Base-by-base conservation (phyloP, 2,888 invertebrate species). In the Crocallis elinguaria region DNA sequence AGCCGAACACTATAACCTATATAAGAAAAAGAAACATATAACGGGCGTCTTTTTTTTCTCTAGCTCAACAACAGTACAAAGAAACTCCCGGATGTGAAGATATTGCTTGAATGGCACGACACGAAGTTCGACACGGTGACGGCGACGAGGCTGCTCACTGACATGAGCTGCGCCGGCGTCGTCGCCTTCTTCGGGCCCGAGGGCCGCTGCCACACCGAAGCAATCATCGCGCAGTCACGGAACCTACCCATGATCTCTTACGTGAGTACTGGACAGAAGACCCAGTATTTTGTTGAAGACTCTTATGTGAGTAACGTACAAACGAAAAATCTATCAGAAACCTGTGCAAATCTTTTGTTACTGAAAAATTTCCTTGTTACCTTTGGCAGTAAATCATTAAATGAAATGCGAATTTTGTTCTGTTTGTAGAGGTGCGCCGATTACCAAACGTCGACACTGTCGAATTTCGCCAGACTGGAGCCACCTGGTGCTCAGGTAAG, bases 221-320 rank as follows among this genome's bases (percentile, higher is more conserved):
- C 98, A 45, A 96, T 97, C 71, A 95, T 99, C 45, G 96, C 98
- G 16, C 97, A 98, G 79, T 96, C 98, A 36, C 94, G 96, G 82
- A 98, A 98, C 92, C 94, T 98, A 77, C 98, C 98, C 53, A 98
- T 99, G 97, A 97, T 99, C 84, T 97, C 98, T 79, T 98, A 98
- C 88, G 98, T 98, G 90, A 96, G 98, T 50, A 29, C 29, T 27
- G 9, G 3, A 23, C 23, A 8, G 23, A 6, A 6, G 23, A 8
- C 6, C 23, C 23, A n/a, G 25, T n/a, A n/a, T n/a, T n/a, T n/a
- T n/a, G n/a, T n/a, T n/a, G n/a, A n/a, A n/a, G n/a, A n/a, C n/a
- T n/a, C n/a, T n/a, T n/a, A n/a, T n/a, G n/a, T n/a, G n/a, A n/a
- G n/a, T n/a, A n/a, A n/a, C n/a, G n/a, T n/a, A n/a, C n/a, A n/a